These are phyloP conservation scores for Rhynchotus rufescens DNA, from an alignment of 2,797 vertebrate genomes.

Conservation along the genomic window DNA sequence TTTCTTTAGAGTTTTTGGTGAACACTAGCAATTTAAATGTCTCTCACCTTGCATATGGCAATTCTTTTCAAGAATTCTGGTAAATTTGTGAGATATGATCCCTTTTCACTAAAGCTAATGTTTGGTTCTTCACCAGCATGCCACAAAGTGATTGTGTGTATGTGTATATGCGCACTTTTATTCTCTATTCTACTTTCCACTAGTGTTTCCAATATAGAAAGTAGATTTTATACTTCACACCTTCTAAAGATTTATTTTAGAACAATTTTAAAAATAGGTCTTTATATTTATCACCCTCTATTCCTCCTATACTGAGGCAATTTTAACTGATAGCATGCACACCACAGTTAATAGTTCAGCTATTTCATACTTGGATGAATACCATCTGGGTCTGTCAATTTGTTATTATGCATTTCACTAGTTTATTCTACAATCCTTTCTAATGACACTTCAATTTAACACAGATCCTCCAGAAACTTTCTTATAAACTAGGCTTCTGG, in stretches of 20 bases:
- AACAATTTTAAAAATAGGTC: neutral
- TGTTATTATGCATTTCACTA: neutral
- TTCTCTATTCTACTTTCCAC: neutral
- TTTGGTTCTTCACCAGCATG: neutral
- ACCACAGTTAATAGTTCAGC: neutral
- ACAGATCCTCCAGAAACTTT: neutral
- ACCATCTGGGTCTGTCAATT: neutral
- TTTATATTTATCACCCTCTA: neutral
- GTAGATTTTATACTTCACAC: neutral
- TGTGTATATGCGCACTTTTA: neutral
- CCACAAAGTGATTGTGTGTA: rapidly evolving
- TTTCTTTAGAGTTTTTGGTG: neutral
- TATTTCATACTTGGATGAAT: neutral
- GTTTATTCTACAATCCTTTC: neutral
- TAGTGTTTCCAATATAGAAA: neutral
- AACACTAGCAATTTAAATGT: neutral
- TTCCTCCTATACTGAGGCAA: neutral
- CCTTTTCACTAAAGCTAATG: neutral
- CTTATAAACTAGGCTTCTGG: neutral
- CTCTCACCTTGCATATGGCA: neutral
- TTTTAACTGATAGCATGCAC: neutral
- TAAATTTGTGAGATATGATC: neutral
- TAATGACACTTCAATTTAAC: neutral
- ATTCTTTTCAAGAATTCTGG: neutral
- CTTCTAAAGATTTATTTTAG: neutral